Percentiles rank a stretch among this genome's conserved stretches.
Conservation (phyloP, 2,888 invertebrate species). For the Drosophila dives region DNA sequence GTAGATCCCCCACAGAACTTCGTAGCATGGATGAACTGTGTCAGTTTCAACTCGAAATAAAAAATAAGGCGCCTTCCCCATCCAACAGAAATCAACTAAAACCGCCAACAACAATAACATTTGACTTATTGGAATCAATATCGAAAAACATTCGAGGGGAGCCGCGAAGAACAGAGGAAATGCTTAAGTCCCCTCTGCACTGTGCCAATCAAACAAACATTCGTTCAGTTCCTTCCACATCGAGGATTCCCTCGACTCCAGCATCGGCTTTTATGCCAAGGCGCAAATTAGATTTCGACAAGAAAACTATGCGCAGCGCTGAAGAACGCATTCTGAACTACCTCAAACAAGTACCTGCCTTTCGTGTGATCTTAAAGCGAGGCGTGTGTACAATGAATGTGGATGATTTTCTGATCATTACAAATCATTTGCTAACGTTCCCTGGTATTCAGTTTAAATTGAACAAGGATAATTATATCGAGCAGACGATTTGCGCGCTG, state of each 20-base stretch:
- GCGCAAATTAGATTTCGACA: conserved; percentile 28
- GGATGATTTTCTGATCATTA: conserved; percentile 50
- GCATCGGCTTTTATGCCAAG: not conserved
- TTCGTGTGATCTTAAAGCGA: conserved; percentile 16
- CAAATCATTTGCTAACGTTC: conserved; percentile 35
- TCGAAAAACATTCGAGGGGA: not conserved
- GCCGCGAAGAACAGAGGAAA: conserved; percentile 24
- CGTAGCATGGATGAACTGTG: not conserved
- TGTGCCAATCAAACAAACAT: not conserved
- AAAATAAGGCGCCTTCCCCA: not conserved
- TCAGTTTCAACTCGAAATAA: not conserved
- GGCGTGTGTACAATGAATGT: conserved; percentile 35
- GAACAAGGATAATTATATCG: conserved; percentile 35
- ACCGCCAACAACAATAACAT: not conserved
- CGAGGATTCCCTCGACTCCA: not conserved
- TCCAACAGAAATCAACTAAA: not conserved
- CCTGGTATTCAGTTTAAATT: conserved; percentile 17
- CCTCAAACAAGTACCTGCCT: conserved; percentile 13
- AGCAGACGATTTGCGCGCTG: conserved; percentile 35
- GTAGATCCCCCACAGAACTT: not conserved
- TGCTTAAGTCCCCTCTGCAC: conserved; percentile 25
- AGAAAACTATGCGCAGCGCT: not conserved
- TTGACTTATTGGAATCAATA: not conserved
- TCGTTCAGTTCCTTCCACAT: not conserved
- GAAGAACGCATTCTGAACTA: conserved; percentile 24